Base-by-base conservation (phyloP, 2,888 invertebrate species). In the Drosophila emarginata region DNA sequence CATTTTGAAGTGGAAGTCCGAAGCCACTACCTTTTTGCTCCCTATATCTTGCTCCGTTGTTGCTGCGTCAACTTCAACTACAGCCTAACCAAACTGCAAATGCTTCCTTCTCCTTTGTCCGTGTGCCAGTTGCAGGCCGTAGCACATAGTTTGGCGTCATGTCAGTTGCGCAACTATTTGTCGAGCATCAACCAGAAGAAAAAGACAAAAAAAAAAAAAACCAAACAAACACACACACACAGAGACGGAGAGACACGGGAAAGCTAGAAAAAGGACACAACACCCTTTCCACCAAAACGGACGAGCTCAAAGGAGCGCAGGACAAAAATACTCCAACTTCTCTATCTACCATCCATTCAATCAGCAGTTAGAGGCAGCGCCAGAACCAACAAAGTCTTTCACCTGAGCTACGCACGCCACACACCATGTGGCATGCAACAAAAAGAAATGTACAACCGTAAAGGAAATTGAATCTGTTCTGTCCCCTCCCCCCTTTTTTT, bases 121-220 rank as follows among this genome's bases (percentile, higher is more conserved):
- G 56, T 77, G 76, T 72, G 78, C 77, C 69, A 78, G 78, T 69
- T 76, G 75, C 79, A 79, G 67, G 72, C 66, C 56, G 79, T n/a
- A 36, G 45, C 54, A 52, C 52, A 52, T 26, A 52, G 36, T 74
- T 78, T 72, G 79, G 58, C 69, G 45, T 62, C 77, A 65, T 82
- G 77, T 80, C 77, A 81, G 81, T 84, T 81, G 84, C 72, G 78
- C 81, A 84, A 84, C 84, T 82, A 82, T 82, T 84, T 82, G 80
- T 79, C 79, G 69, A 76, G 64, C 73, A 67, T 69, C 67, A 64
- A 58, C 51, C 37, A 28, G 32, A 28, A 28, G 21, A 14, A 40
- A 59, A 18, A 18, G 45, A 45, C 9, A 45, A 45, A 45, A 18
- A 45, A 45, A 60, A 54, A 73, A 72, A 63, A 66, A 59, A 59